Base-by-base conservation (phyloP, 2,888 invertebrate species). In the Phorcus lineatus region DNA sequence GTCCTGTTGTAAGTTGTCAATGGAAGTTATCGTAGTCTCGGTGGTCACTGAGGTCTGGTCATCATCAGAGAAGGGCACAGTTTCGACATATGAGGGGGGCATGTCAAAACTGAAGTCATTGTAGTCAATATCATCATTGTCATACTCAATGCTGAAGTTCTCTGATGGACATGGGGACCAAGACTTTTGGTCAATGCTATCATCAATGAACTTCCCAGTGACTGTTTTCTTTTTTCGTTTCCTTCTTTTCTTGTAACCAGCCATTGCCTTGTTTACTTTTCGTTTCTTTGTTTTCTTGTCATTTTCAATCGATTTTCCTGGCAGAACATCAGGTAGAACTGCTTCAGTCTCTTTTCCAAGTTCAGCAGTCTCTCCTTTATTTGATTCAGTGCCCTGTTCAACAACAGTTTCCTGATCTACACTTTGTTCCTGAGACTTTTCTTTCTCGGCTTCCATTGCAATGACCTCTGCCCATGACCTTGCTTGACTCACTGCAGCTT, bases 41-140 rank as follows among this genome's bases (percentile, higher is more conserved):
- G 70, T 19, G 0, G 70, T 36, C 31, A 31, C n/a, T 17, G 70
- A 70, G 2, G 70, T 70, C 70, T 40, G 28, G 47, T 47, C 74
- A 74, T 40, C 57, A 17, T 70, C 70, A 40, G 70, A 70, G n/a
- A 36, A 28, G 17, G 76, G 76, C 36, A 76, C 24, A 9, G 76
- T 76, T 52, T 76, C 76, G 6, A 54, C 54, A 55, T 31, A 76
- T n/a, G 24, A 24, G 31, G 52, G 76, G 13, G 76, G 76, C 55
- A 36, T 31, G 31, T 76, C 76, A 17, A 76, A 76, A 22, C 76
- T 76, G 31, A 76, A 76, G 55, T 76, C 76, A 7, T 28, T 31
- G 31, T 76, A 76, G 31, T 76, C 76, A n/a, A 55, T 54, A 19
- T 76, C 76, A 24, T 70, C 70, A 40, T 70, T 31, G 17, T 70